Conservation (phyloP, 2,797 vertebrate species). For the Acestrorhynchus altus region DNA sequence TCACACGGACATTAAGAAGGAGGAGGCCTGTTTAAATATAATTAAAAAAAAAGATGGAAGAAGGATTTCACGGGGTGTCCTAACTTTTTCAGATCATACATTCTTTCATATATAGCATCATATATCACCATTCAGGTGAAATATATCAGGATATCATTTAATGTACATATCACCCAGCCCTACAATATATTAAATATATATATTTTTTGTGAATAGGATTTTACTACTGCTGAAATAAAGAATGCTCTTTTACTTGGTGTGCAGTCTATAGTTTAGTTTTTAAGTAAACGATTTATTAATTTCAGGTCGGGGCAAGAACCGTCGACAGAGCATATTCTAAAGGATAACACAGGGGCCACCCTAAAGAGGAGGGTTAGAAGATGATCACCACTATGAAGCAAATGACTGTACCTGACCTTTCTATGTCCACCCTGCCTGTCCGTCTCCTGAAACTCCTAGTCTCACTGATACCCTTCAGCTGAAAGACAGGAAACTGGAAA, state of each 20-base stretch:
- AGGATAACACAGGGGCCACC: not conserved
- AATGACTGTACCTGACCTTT: constrained; percentile 11
- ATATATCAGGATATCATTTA: not conserved
- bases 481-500: not conserved
- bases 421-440: constrained; percentile 9
- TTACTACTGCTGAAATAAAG: not conserved
- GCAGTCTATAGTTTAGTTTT: not conserved
- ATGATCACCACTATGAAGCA: constrained; percentile 43
- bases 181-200: too few species aligned
- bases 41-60: too few species aligned
- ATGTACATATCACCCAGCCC: not conserved
- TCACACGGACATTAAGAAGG: too few species aligned
- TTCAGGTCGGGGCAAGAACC: constrained; percentile 90
- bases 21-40: too few species aligned
- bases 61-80: too few species aligned
- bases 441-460: constrained; percentile 28
- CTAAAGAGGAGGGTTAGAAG: constrained; percentile 15
- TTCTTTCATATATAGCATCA: too few species aligned
- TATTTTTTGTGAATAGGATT: too few species aligned
- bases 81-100: too few species aligned
- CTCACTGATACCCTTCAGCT: not conserved
- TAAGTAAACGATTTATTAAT: not conserved
- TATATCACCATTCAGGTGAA: too few species aligned
- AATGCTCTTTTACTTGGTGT: not conserved
- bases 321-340: constrained; percentile 96